phyloP scores from a whole-genome alignment of 2,888 invertebrate genomes.

The Dicyrtoma fusca region DNA sequence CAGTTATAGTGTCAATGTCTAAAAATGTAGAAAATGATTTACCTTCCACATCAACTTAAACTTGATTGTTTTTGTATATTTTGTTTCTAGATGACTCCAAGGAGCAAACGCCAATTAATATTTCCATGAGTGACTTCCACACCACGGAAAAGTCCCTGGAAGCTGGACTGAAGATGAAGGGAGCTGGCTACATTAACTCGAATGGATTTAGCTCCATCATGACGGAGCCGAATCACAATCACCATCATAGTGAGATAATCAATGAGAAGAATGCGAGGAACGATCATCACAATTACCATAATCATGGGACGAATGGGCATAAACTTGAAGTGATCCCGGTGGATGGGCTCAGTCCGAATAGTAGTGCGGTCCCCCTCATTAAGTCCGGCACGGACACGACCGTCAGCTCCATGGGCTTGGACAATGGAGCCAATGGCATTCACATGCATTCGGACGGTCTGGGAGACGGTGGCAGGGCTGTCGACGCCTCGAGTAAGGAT shows the following conservation, averaged over 20 bases:
- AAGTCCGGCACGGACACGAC: conserved; percentile 43
- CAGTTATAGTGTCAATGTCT: too few species aligned
- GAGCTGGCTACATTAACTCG: conserved; percentile 25
- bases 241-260: conserved; percentile 27
- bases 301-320: conserved; percentile 1
- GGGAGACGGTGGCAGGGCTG: too few species aligned
- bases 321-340: conserved; percentile 48
- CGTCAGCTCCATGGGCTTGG: conserved; percentile 21
- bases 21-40: too few species aligned
- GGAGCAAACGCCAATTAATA: conserved; percentile 46
- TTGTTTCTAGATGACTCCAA: conserved; percentile 33
- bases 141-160: conserved; percentile 23
- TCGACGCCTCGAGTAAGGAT: conserved; percentile 39
- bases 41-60: too few species aligned
- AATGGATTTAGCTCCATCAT: conserved; percentile 30
- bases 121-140: conserved; percentile 41
- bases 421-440: conserved; percentile 11
- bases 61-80: too few species aligned
- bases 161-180: conserved; percentile 23
- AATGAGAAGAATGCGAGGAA: conserved; percentile 41
- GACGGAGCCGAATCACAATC: conserved; percentile 44
- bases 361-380: conserved; percentile 62
- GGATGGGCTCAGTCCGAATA: conserved; percentile 60
- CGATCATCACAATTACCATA: conserved; percentile 41
- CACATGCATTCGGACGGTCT: conserved; percentile 33